Base-by-base conservation (phyloP, 2,888 invertebrate genomes). In the Colletes collaris region DNA sequence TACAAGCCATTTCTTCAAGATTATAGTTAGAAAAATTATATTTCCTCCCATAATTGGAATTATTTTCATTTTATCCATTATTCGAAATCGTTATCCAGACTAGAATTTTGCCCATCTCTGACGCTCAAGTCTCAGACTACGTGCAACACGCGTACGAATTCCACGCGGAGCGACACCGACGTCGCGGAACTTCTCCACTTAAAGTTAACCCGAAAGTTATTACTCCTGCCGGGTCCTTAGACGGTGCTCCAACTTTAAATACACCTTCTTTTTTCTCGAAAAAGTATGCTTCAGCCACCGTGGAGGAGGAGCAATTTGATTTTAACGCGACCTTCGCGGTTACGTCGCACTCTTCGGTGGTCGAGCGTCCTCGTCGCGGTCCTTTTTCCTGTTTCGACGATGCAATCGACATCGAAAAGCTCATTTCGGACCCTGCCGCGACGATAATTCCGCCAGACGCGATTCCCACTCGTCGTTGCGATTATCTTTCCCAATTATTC, bases 151-250 rank as follows among this genome's bases (percentile, higher is more conserved):
- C 65, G 66, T 37, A 73, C 27, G 62, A 62, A 50, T 68, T 13
- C 8, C 27, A 19, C 58, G 77, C 59, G 67, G 66, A 68, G 73
- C 72, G 64, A 72, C 44, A 16, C 27, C 7, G 59, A 46, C 81
- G 56, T 49, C 60, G 62, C 58, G 56, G 65, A 77, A 77, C 75
- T 82, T 84, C 71, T 72, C 79, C 76, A 67, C 77, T 77, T 69
- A 76, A 84, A 87, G 85, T 86, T 87, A 85, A 88, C 86, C 83
- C 81, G 74, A 82, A 81, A 88, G 87, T 87, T 86, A 86, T 85
- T 84, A 79, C 84, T 68, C 79, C 72, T 71, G 78, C 70, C 64
- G 55, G 73, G 68, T 78, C 66, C 82, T 79, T 69, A 72, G 62
- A 71, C 72, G 59, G 52, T 56, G 68, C 74, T 62, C 58, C 58